Conservation (phyloP, 2,113 vertebrate genomes). For the Pica pica region DNA sequence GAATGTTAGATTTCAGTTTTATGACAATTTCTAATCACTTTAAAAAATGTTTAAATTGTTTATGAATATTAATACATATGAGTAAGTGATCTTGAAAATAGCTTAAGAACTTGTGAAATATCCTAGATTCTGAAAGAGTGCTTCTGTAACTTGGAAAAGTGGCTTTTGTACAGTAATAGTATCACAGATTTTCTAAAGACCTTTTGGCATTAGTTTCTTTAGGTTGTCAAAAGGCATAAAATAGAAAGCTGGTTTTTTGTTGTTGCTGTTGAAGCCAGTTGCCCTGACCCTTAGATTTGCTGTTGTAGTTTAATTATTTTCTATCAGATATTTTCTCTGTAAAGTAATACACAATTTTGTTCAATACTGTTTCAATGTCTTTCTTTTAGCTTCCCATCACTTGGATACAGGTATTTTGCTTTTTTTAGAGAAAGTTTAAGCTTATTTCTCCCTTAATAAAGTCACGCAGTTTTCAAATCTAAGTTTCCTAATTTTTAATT, state of each 20-base stretch:
- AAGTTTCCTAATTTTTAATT: background rate
- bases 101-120: background rate
- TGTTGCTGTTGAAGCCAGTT: background rate
- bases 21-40: background rate
- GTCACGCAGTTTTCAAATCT: background rate
- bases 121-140: background rate
- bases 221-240: background rate
- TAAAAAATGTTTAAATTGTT: background rate
- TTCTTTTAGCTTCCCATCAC: constrained; percentile 81
- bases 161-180: background rate
- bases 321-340: background rate
- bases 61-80: background rate
- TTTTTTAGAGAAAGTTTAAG: background rate
- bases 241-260: background rate
- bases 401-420: constrained; percentile 82
- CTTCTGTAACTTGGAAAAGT: background rate
- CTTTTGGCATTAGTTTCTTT: background rate
- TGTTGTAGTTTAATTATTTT: background rate
- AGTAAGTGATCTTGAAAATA: background rate
- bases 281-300: background rate
- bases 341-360: background rate
- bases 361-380: constrained; percentile 58
- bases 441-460: background rate
- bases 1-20: background rate
- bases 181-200: background rate